Conservation (phyloP, 2,888 invertebrate genomes). For the Thalpophila matura region DNA sequence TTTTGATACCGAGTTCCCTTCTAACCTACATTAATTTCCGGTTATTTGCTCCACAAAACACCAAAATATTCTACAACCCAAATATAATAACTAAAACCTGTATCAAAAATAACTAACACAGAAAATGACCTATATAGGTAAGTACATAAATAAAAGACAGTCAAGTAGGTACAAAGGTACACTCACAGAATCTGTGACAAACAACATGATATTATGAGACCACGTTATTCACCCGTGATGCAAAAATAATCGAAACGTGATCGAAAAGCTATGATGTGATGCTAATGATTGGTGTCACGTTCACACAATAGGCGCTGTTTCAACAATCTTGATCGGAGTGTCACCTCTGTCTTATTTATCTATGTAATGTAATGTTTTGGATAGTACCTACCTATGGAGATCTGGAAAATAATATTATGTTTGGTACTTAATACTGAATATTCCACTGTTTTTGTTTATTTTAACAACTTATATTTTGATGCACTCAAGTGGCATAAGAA, state of each 20-base stretch:
- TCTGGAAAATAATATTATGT: background rate
- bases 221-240: slow-evolving; percentile 57
- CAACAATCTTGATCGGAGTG: slow-evolving; percentile 59
- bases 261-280: slow-evolving; percentile 53
- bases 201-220: slow-evolving; percentile 33
- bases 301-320: slow-evolving; percentile 60
- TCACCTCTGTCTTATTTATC: slow-evolving; percentile 59
- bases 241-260: slow-evolving; percentile 59
- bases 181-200: slow-evolving; percentile 46
- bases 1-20: background rate
- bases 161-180: slow-evolving; percentile 27
- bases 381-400: background rate
- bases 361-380: slow-evolving; percentile 6
- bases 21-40: background rate
- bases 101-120: slow-evolving; percentile 15
- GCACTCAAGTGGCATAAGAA: too few species aligned
- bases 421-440: slow-evolving; percentile 1
- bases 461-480: too few species aligned
- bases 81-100: slow-evolving; percentile 8
- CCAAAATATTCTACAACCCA: background rate
- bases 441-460: background rate
- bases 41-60: background rate
- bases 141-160: slow-evolving; percentile 38
- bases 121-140: slow-evolving; percentile 43
- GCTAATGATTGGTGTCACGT: slow-evolving; percentile 63